These are phyloP conservation scores for Microtus montanus DNA, from an alignment of 2,113 vertebrate genomes.

Conservation along the genomic window DNA sequence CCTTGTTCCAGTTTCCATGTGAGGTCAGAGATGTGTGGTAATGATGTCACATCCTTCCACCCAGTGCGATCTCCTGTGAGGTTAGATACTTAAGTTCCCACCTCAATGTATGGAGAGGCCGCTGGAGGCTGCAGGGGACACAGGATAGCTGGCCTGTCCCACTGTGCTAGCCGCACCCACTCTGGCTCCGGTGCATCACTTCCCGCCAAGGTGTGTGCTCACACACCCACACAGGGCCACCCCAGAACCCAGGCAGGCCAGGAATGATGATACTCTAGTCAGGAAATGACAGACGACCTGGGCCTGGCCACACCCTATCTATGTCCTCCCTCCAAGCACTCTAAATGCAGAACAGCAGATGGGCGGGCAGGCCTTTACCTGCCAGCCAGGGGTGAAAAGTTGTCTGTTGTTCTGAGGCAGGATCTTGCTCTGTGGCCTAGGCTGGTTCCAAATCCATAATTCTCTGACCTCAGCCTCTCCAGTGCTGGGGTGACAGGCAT, in stretches of 20 bases:
- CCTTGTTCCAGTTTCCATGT: not conserved
- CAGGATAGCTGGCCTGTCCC: not conserved
- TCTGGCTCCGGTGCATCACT: not conserved
- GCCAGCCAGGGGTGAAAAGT: not conserved
- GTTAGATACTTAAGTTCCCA: not conserved
- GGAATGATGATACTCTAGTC: slow-evolving; percentile 48
- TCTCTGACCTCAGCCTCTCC: not conserved
- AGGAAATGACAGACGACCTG: slow-evolving; percentile 44
- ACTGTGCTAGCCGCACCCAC: not conserved
- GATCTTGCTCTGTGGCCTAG: not conserved
- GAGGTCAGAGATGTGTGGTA: slow-evolving; percentile 39
- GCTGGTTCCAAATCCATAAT: not conserved
- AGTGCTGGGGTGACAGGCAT: not conserved
- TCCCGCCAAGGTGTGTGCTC: slow-evolving; percentile 55
- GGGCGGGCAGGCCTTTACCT: not conserved
- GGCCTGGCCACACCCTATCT: slow-evolving; percentile 34
- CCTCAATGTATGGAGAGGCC: not conserved
- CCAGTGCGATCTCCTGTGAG: not conserved
- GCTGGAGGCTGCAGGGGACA: not conserved
- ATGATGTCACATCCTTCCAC: not conserved
- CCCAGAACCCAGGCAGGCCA: slow-evolving; percentile 51
- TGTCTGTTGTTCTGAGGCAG: not conserved
- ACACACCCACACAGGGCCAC: slow-evolving; percentile 54
- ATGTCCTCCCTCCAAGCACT: not conserved
- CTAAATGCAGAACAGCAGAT: slow-evolving; percentile 27